Evolutionary conservation across 2,888 invertebrate genomes (phyloP), one percentile per base, ranked within the genome.

Genomic region (Pedicia rivosa): DNA sequence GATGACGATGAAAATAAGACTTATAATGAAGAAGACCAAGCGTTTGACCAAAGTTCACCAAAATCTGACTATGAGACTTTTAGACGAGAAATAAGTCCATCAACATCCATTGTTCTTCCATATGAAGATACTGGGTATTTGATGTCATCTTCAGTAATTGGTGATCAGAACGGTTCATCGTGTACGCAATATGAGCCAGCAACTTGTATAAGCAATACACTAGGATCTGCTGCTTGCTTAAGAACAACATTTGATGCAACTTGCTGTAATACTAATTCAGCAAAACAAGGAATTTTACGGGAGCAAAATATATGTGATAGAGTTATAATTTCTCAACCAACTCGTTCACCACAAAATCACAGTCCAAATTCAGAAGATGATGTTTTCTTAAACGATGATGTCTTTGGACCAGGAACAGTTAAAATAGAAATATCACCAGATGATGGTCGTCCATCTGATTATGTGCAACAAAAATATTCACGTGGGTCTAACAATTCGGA

Each of bases 291-390:
- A 22, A 36, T 45, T 4, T 34, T 42, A 20, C 37, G 40, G 24
- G 40, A 43, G 10, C 7, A 33, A 5, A 52, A 49, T 29, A 48
- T 55, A 0, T 35, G 16, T 13, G 59, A 60, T 12, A 67, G 64
- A 48, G 72, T 73, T 0, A 72, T 73, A 39, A 65, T 72, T 44
- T 68, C 55, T 38, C 73, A 73, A 46, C 73, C 73, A 2, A 68
- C 69, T 40, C 66, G 70, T 37, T 72, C 72, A 2, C 72, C 72
- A 4, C 68, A 68, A 12, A 68, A 67, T 43, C 63, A 65, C 32
- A 72, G 72, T 51, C 72, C 72, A 0, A 61, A 70, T 39, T 72
- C 67, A 14, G 72, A 72, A 44, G 73, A 73, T 38, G 72, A 73
- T 42, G 57, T 66, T 19, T 60, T 67, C 40, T 69, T 67, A 31